phyloP scores from a whole-genome alignment of 2,113 vertebrate species.

The Lamprotornis superbus region DNA sequence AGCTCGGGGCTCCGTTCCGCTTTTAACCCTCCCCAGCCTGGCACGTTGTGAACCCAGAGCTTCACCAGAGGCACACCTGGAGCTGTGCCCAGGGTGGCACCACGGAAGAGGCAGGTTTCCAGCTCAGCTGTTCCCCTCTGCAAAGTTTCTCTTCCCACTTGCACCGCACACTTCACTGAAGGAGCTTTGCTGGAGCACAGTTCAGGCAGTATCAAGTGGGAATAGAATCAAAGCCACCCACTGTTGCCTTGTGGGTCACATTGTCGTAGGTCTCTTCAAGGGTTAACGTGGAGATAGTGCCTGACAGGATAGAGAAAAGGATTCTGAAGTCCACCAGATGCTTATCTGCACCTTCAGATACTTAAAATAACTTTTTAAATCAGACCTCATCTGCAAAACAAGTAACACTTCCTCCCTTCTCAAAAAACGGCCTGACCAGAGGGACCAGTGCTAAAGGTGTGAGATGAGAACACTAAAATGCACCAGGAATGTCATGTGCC shows the following conservation, averaged over 20 bases:
- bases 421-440: not conserved
- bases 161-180: not conserved
- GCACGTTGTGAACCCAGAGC: slow-evolving; percentile 39
- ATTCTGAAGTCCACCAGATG: not conserved
- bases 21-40: slow-evolving; percentile 67
- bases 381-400: not conserved
- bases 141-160: slow-evolving; percentile 14
- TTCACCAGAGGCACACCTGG: not conserved
- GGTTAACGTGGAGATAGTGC: not conserved
- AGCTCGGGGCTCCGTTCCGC: slow-evolving; percentile 63
- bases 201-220: not conserved
- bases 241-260: not conserved
- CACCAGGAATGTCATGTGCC: slow-evolving; percentile 9
- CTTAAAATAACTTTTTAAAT: not conserved
- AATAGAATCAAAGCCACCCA: not conserved
- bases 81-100: not conserved
- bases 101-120: not conserved
- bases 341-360: not conserved
- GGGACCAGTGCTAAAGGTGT: not conserved
- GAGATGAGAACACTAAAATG: not conserved
- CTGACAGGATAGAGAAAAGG: not conserved
- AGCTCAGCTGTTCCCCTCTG: not conserved
- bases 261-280: not conserved
- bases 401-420: not conserved
- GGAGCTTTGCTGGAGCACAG: not conserved